Base-by-base conservation (phyloP, 2,888 invertebrate genomes). In the Tipula unca region DNA sequence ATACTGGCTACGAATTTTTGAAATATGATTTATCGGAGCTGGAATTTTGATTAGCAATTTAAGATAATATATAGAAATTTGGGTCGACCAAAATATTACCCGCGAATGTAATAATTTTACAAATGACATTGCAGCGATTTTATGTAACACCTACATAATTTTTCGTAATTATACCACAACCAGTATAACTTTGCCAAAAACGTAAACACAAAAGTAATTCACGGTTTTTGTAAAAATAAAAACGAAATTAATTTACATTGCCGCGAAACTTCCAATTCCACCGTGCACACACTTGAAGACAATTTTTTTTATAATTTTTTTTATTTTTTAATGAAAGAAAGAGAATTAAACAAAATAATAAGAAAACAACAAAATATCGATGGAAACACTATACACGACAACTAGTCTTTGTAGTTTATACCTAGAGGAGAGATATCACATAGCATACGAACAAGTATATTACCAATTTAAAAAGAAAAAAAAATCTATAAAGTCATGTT, bases 401-500 rank as follows among this genome's bases (percentile, higher is more conserved):
- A 69, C 25, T 69, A 69, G 69, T 69, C 69, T 69, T 69, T 69
- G 25, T 2, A 69, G 69, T 69, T 8, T 25, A 20, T 69, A 69
- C 69, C 25, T 25, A 20, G 69, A 20, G 69, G 10, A 69, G 20
- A 69, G 69, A 69, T 69, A 25, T 69, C 25, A 25, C 48, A 3
- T 13, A n/a, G n/a, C n/a, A 39, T 48, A 69, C 69, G 17, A 48
- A 10, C 25, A 10, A 25, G 3, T 69, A 10, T 69, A 25, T 69
- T 25, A 48, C 39, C 6, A 39, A 54, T 54, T 54, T 2, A 3
- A 13, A 25, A 13, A 8, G 4, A 32, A 20, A 29, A 29, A 2
- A 29, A 82, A 82, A 17, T 83, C 83, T 83, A 83, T 83, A 83
- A 83, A 83, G 83, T 29, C 17, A n/a, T 83, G 32, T 83, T 83